These are phyloP conservation scores for Chrysolina oricalcia DNA, from an alignment of 2,888 invertebrate genomes.

Conservation along the genomic window DNA sequence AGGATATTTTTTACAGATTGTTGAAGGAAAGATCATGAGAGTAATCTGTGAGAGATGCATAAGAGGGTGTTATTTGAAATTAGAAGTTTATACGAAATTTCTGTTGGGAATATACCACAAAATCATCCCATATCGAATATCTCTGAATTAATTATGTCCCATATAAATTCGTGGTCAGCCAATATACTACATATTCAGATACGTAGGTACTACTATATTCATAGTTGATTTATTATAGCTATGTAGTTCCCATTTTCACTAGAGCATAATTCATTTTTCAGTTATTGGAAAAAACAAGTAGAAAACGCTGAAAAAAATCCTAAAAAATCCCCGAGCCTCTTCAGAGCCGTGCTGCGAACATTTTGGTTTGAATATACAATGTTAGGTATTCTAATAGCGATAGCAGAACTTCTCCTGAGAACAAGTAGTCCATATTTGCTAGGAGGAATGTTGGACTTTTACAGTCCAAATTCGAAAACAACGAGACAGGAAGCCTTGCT, in stretches of 20 bases:
- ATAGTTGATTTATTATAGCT: neutral
- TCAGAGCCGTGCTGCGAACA: constrained; percentile 37
- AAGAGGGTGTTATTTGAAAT: too few species aligned
- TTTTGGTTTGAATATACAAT: constrained; percentile 42
- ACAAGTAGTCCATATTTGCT: constrained; percentile 79
- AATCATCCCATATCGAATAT: too few species aligned
- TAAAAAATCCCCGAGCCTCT: constrained; percentile 37
- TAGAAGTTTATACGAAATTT: too few species aligned
- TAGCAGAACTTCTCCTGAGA: constrained; percentile 71
- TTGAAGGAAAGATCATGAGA: too few species aligned
- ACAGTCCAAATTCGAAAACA: constrained; percentile 29
- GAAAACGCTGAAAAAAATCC: constrained; percentile 21
- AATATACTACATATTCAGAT: neutral
- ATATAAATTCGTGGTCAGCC: too few species aligned
- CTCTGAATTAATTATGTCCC: too few species aligned
- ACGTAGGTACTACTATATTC: neutral
- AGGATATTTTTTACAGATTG: too few species aligned
- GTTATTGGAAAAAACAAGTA: constrained; percentile 34
- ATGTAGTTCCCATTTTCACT: neutral
- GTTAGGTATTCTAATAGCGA: constrained; percentile 29
- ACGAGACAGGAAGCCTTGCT: constrained; percentile 38
- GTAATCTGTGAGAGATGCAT: too few species aligned
- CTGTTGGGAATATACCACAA: too few species aligned
- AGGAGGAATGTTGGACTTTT: constrained; percentile 74
- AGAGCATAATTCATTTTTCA: neutral